phyloP scores from a whole-genome alignment of 2,113 vertebrate genomes.

The Empidonax alnorum region DNA sequence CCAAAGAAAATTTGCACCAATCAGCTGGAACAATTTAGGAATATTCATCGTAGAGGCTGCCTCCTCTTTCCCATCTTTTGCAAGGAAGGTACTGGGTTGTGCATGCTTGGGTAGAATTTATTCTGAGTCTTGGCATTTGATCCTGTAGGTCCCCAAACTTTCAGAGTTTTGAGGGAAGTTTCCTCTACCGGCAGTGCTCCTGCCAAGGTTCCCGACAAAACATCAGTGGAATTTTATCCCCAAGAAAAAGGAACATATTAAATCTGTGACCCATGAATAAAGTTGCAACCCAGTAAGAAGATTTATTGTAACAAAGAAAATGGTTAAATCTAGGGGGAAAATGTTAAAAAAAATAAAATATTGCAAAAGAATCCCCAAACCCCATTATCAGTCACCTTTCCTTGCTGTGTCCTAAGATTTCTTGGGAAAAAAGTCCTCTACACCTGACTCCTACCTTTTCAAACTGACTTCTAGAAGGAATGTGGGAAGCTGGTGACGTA shows the following conservation, averaged over 20 bases:
- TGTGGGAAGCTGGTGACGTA: not conserved
- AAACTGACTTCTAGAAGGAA: not conserved
- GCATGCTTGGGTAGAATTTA: not conserved
- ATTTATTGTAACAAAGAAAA: not conserved
- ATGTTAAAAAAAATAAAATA: not conserved
- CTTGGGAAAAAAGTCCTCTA: not conserved
- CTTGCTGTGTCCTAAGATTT: not conserved
- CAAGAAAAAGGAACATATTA: not conserved
- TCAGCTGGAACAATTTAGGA: conserved; percentile 8
- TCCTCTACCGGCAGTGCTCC: not conserved
- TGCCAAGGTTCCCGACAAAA: not conserved
- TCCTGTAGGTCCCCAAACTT: not conserved
- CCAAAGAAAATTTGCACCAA: not conserved
- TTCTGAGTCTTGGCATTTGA: not conserved
- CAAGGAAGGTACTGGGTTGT: not conserved
- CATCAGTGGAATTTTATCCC: rapidly evolving
- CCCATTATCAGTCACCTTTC: not conserved
- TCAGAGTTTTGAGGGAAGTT: not conserved
- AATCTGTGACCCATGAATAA: not conserved
- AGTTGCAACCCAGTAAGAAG: not conserved
- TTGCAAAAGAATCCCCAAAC: not conserved
- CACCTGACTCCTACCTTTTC: not conserved
- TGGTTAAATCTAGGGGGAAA: not conserved
- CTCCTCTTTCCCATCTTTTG: not conserved
- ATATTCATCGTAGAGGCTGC: not conserved